Evolutionary conservation across 2,113 vertebrate species (phyloP).

Genomic region (Hippocampus comes): DNA sequence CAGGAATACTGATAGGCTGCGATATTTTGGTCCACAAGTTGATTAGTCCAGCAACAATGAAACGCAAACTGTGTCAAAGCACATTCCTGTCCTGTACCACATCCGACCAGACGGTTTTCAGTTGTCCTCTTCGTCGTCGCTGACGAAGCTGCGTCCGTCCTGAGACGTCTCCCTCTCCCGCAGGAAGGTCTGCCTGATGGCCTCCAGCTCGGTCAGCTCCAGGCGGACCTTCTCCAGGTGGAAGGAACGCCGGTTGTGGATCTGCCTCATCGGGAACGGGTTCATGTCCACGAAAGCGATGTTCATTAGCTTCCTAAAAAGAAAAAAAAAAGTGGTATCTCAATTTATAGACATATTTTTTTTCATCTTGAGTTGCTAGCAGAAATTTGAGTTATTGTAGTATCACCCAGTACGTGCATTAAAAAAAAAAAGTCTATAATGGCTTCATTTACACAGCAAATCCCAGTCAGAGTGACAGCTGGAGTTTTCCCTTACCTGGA

Average conservation of each 20-base stretch:
- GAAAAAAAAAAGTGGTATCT: background rate
- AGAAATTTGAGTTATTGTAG: too few relatives aligned
- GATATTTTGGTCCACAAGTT: constrained; percentile 26
- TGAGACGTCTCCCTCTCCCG: constrained; percentile 82
- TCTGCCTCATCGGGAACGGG: constrained; percentile 92
- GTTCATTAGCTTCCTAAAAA: constrained; percentile 83
- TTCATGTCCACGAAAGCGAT: constrained; percentile 96
- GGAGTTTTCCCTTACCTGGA: constrained; percentile 74
- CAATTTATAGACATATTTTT: too few relatives aligned
- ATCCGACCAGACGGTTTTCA: constrained; percentile 19
- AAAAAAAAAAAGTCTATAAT: too few relatives aligned
- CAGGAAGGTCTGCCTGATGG: constrained; percentile 92
- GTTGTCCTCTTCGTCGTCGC: constrained; percentile 92
- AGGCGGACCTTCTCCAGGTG: constrained; percentile 95
- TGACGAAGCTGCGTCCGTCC: constrained; percentile 84
- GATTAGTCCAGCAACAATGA: constrained; percentile 22
- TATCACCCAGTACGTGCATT: too few relatives aligned
- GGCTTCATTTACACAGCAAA: too few relatives aligned
- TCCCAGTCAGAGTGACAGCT: too few relatives aligned
- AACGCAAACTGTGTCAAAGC: background rate
- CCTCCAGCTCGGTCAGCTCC: constrained; percentile 91
- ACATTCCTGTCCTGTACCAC: background rate
- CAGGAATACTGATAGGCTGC: constrained; percentile 54
- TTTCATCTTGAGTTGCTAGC: too few relatives aligned
- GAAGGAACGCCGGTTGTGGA: constrained; percentile 87